Conservation (phyloP, 2,888 invertebrate genomes). For the Nemotelus nigrinus region DNA sequence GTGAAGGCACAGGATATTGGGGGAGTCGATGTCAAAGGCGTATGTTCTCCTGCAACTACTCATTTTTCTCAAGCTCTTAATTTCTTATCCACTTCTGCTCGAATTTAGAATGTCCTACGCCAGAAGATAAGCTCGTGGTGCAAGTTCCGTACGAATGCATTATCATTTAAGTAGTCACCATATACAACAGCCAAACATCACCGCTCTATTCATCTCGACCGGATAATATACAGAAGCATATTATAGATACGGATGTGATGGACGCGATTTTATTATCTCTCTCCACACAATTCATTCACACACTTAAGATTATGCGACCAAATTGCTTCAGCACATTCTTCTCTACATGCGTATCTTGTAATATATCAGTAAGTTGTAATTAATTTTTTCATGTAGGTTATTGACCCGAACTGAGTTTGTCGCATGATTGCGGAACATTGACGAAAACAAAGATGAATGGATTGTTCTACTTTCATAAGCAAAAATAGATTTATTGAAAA, state of each 20-base stretch:
- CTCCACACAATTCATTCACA: slow-evolving; percentile 20
- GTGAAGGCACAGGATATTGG: slow-evolving; percentile 72
- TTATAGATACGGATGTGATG: background rate
- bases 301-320: slow-evolving; percentile 4
- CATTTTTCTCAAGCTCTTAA: background rate
- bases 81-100: background rate
- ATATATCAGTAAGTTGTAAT: slow-evolving; percentile 36
- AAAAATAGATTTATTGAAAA: background rate
- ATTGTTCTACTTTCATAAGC: slow-evolving; percentile 3
- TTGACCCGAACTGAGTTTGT: slow-evolving; percentile 19
- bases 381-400: slow-evolving; percentile 35
- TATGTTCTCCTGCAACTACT: slow-evolving; percentile 13
- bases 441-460: background rate
- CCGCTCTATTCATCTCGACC: slow-evolving; percentile 4
- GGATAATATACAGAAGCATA: slow-evolving; percentile 4
- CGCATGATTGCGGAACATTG: slow-evolving; percentile 12
- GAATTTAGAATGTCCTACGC: slow-evolving; percentile 49
- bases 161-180: slow-evolving; percentile 47
- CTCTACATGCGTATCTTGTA: slow-evolving; percentile 28
- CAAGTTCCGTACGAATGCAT: slow-evolving; percentile 52
- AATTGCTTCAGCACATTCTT: slow-evolving; percentile 13
- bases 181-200: slow-evolving; percentile 1
- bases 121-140: slow-evolving; percentile 41
- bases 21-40: slow-evolving; percentile 52
- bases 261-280: slow-evolving; percentile 21